Conservation (phyloP, 2,888 invertebrate species). For the Belgica antarctica region DNA sequence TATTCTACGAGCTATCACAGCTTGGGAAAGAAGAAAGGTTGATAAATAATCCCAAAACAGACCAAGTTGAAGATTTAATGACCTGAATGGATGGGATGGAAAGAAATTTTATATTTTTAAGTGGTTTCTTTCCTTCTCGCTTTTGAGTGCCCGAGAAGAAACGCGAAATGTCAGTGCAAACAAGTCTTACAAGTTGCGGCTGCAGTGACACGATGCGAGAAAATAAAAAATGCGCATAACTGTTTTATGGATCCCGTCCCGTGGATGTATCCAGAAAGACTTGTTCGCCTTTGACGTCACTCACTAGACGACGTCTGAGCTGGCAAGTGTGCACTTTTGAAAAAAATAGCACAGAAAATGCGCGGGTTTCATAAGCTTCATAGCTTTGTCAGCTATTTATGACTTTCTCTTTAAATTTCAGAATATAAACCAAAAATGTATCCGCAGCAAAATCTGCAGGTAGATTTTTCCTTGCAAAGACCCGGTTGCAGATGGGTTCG, state of each 20-base stretch:
- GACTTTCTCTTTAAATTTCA: no score
- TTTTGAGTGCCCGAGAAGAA: conserved; percentile 1
- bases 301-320: no score
- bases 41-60: background rate
- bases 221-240: conserved; percentile 25
- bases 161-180: conserved; percentile 21
- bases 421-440: no score
- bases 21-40: background rate
- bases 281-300: background rate
- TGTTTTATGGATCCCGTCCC: background rate
- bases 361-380: no score
- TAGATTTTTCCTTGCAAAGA: background rate
- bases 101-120: conserved; percentile 18
- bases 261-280: background rate
- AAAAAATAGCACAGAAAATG: no score
- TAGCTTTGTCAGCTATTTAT: no score
- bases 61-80: conserved; percentile 14
- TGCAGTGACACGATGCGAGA: no score
- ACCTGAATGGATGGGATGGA: conserved; percentile 16
- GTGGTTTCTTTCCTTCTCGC: conserved; percentile 11
- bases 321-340: no score
- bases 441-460: conserved; percentile 22
- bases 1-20: background rate
- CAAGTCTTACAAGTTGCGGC: conserved; percentile 16
- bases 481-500: conserved; percentile 21